These are phyloP conservation scores for Chalcis sispes DNA, from an alignment of 2,888 invertebrate species.

Conservation along the genomic window DNA sequence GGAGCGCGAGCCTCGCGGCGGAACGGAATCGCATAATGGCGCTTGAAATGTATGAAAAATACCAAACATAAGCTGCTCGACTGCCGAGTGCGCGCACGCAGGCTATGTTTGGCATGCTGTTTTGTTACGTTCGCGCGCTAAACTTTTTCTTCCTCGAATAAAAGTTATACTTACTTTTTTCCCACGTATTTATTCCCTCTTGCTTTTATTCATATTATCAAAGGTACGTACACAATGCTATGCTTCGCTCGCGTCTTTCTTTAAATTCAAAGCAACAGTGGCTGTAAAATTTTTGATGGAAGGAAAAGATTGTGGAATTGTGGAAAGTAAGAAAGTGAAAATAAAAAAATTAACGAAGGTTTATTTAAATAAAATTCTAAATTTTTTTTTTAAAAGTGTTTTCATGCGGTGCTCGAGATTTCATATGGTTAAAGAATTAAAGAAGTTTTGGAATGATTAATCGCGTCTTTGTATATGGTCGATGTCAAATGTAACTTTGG, in stretches of 20 bases:
- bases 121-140: constrained; percentile 9
- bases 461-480: too few species aligned
- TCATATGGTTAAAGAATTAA: too few species aligned
- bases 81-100: constrained; percentile 67
- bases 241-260: background rate
- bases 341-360: background rate
- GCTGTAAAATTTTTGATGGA: background rate
- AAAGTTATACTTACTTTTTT: background rate
- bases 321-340: background rate
- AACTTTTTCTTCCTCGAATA: background rate
- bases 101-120: constrained; percentile 65
- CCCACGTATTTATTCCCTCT: too few species aligned
- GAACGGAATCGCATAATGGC: constrained; percentile 7
- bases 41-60: constrained; percentile 30
- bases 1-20: background rate
- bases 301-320: background rate
- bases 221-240: too few species aligned
- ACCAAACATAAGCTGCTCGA: constrained; percentile 66
- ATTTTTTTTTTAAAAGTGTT: constrained; percentile 28
- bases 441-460: too few species aligned
- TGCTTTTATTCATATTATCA: too few species aligned
- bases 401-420: constrained; percentile 56
- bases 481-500: too few species aligned
- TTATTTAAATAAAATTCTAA: background rate
- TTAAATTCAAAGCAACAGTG: background rate